Evolutionary conservation across 2,113 vertebrate genomes (phyloP).

Genomic region (Laterallus jamaicensis): DNA sequence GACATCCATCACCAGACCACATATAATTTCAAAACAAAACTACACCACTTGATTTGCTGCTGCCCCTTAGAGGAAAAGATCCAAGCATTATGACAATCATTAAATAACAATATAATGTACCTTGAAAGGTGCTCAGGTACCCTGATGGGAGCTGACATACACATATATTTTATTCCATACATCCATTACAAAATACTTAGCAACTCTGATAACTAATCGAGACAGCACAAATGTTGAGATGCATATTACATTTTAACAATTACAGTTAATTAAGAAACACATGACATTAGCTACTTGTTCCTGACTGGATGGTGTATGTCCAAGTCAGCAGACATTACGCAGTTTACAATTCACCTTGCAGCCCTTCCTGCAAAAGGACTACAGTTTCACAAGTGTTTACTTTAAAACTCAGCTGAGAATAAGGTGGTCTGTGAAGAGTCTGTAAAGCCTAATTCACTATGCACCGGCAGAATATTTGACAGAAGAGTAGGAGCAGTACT

Average conservation of each 20-base stretch:
- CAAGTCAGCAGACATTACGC: not conserved
- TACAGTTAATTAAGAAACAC: not conserved
- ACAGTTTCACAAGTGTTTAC: not conserved
- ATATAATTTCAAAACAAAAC: not conserved
- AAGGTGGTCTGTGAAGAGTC: not conserved
- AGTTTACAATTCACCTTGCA: not conserved
- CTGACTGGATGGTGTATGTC: not conserved
- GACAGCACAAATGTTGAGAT: not conserved
- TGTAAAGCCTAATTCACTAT: not conserved
- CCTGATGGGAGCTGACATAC: not conserved
- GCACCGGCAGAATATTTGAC: not conserved
- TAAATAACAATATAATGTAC: not conserved
- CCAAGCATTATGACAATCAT: not conserved
- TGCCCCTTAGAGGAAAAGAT: not conserved
- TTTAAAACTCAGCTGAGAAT: not conserved
- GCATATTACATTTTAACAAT: not conserved
- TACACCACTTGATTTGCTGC: not conserved
- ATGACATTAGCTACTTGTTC: not conserved
- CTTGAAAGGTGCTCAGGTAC: not conserved
- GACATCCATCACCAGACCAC: not conserved
- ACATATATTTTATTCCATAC: fast-evolving
- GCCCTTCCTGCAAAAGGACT: not conserved
- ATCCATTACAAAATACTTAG: not conserved
- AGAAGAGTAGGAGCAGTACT: not conserved
- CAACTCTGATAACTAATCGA: not conserved